phyloP scores from a whole-genome alignment of 23 tunicate genomes.

The Ascidia mentula region DNA sequence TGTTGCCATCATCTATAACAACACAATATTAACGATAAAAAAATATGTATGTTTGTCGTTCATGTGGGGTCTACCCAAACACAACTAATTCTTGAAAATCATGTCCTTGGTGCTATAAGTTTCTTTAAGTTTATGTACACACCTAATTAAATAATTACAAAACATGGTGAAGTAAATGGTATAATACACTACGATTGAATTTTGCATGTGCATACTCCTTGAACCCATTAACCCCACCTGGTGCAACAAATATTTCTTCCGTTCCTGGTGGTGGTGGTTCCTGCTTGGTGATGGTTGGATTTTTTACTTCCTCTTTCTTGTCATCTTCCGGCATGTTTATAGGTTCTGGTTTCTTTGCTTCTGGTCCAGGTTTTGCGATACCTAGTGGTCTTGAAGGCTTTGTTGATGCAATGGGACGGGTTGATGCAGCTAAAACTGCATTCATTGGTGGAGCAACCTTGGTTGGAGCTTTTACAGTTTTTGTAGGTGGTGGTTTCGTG shows the following conservation, averaged over 20 bases:
- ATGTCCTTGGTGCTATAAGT: too few species aligned
- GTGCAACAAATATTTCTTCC: conserved; percentile 30
- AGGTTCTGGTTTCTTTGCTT: conserved; percentile 11
- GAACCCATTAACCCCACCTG: too few species aligned
- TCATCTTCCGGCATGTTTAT: not conserved
- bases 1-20: conserved; percentile 41
- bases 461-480: not conserved
- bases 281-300: not conserved
- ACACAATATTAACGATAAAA: not conserved
- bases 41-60: too few species aligned
- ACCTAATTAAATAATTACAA: too few species aligned
- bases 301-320: not conserved
- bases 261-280: conserved; percentile 58
- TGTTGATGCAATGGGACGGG: not conserved
- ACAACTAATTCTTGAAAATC: too few species aligned
- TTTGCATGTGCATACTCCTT: too few species aligned
- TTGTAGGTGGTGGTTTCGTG: not conserved
- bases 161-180: too few species aligned
- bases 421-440: conserved; percentile 17
- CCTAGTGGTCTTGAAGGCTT: not conserved
- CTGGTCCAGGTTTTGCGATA: conserved; percentile 5
- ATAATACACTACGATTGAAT: too few species aligned
- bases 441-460: not conserved
- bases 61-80: too few species aligned
- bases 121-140: too few species aligned